Percentiles rank a stretch among this genome's conserved stretches.
These are phyloP conservation scores for rat (Rattus norvegicus) DNA, from an alignment of 2,113 vertebrate genomes.

Conservation along the genomic window GRCr8 NC_086021.1:76549501-76550000, in stretches of 20 bases:
- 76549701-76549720: too few species aligned
- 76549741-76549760: not conserved
- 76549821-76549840: not conserved
- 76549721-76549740: not conserved
- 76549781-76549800: not conserved
- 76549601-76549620: not conserved
- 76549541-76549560: not conserved
- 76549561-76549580: not conserved
- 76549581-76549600: not conserved
- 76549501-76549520: not conserved
- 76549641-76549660: not conserved
- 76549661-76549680: not conserved
- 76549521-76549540: not conserved
- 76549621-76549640: not conserved
- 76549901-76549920: not conserved
- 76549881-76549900: not conserved
- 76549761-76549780: not conserved
- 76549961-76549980: conserved; percentile 12
- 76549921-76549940: conserved; percentile 37
- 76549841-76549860: not conserved
- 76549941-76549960: not conserved
- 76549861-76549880: not conserved
- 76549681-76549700: not conserved
- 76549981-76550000: not conserved
- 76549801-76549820: not conserved